These are phyloP conservation scores for Chloroceryle aenea DNA, from an alignment of 2,113 vertebrate genomes.

Conservation along the genomic window DNA sequence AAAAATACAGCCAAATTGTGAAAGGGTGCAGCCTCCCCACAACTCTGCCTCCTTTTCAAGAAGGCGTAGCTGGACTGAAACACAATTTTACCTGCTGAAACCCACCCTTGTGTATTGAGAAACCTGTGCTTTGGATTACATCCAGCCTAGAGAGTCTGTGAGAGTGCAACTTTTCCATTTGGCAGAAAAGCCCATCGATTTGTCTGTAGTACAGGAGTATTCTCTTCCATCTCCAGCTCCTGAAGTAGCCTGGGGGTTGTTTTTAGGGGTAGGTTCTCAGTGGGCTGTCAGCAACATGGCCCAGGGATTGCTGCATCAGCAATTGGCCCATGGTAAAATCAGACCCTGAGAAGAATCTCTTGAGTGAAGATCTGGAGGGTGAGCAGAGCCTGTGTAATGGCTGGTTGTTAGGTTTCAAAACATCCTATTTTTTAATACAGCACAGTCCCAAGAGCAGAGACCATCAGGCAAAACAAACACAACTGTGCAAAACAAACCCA, in stretches of 20 bases:
- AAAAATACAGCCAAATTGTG: background rate
- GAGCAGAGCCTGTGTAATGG: background rate
- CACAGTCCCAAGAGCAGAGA: background rate
- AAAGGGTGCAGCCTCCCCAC: background rate
- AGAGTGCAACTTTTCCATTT: background rate
- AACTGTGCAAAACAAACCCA: constrained; percentile 11
- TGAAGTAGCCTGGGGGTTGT: background rate
- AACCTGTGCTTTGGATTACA: background rate
- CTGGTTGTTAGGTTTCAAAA: background rate
- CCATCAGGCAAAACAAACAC: constrained; percentile 1
- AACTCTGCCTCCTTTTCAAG: background rate
- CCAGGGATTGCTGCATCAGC: fast-evolving
- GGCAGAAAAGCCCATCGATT: background rate
- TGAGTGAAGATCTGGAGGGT: background rate
- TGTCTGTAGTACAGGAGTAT: background rate
- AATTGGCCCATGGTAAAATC: background rate
- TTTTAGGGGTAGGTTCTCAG: background rate
- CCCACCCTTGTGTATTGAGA: background rate
- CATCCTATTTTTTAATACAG: background rate
- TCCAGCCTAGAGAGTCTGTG: background rate
- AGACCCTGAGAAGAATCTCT: background rate
- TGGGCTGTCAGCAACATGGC: background rate
- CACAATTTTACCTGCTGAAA: background rate
- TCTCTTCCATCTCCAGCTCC: background rate
- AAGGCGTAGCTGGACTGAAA: background rate